These are phyloP conservation scores for Ephialtes manifestator DNA, from an alignment of 2,888 invertebrate species.

Conservation along the genomic window DNA sequence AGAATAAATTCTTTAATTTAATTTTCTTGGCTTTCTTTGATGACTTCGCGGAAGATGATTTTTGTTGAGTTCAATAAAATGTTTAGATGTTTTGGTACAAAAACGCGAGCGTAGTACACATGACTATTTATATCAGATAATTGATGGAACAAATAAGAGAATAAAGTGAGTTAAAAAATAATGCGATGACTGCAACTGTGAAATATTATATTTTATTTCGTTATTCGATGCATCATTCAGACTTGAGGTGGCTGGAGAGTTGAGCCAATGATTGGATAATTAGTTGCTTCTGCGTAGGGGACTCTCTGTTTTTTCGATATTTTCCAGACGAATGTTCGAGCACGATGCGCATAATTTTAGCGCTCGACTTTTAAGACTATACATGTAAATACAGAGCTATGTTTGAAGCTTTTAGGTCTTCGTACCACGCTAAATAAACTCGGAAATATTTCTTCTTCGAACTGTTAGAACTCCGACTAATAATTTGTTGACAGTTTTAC, in stretches of 20 bases:
- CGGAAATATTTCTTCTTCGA: background rate
- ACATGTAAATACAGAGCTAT: conserved; percentile 16
- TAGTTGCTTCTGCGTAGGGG: background rate
- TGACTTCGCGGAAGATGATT: too few relatives aligned
- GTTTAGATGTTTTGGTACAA: too few relatives aligned
- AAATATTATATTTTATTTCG: conserved; percentile 60
- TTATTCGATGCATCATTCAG: conserved; percentile 55
- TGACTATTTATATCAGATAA: background rate
- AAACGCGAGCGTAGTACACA: background rate
- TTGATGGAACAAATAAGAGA: background rate
- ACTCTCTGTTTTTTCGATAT: background rate
- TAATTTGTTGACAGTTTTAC: background rate
- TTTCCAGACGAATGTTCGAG: background rate
- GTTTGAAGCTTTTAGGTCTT: background rate
- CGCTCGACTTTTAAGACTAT: background rate
- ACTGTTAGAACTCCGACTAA: background rate
- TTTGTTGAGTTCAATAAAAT: too few relatives aligned
- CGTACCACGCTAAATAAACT: background rate
- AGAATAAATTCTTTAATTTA: too few relatives aligned
- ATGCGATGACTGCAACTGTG: background rate
- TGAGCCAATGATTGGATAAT: conserved; percentile 2
- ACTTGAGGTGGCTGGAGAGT: conserved; percentile 16
- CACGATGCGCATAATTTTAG: conserved; percentile 2
- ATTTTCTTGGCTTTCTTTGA: too few relatives aligned
- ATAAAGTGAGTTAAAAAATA: background rate